Conservation (phyloP, 2,888 invertebrate genomes). For the Melanotus villosus region DNA sequence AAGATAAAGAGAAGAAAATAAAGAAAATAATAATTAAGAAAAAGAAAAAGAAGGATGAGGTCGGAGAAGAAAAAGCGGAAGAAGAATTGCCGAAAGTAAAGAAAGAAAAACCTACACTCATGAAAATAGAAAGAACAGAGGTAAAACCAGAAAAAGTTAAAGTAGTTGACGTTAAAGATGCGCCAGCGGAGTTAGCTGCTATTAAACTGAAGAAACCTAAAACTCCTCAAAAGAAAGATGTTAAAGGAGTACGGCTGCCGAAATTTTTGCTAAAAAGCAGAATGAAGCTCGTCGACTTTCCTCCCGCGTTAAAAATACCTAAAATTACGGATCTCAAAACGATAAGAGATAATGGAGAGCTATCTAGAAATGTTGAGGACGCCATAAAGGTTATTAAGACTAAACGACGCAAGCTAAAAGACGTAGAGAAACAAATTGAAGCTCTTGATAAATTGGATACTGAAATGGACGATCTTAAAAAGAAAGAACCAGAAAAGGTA, state of each 20-base stretch:
- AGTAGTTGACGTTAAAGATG: conserved; percentile 42
- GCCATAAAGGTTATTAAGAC: conserved; percentile 75
- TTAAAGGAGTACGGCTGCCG: conserved; percentile 67
- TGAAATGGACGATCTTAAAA: conserved; percentile 66
- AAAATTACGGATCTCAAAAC: conserved; percentile 67
- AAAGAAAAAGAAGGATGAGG: conserved; percentile 63
- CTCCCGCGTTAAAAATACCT: conserved; percentile 57
- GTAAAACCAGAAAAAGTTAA: conserved; percentile 55
- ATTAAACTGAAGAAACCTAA: conserved; percentile 74
- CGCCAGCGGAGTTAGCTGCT: conserved; percentile 16
- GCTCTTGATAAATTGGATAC: conserved; percentile 63
- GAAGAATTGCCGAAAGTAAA: conserved; percentile 37
- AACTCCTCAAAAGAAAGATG: conserved; percentile 57
- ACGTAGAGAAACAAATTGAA: conserved; percentile 70
- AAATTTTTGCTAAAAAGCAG: conserved; percentile 80
- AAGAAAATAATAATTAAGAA: conserved; percentile 40
- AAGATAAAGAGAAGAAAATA: conserved; percentile 9
- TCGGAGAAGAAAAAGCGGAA: conserved; percentile 61
- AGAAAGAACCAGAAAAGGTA: conserved; percentile 61
- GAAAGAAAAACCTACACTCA: conserved; percentile 53
- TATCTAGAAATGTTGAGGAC: conserved; percentile 77
- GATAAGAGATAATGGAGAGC: conserved; percentile 75
- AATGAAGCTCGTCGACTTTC: conserved; percentile 71
- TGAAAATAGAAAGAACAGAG: conserved; percentile 7
- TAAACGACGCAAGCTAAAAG: conserved; percentile 67